Base-by-base conservation (phyloP, 2,888 invertebrate genomes). In the Octodonta nipae region DNA sequence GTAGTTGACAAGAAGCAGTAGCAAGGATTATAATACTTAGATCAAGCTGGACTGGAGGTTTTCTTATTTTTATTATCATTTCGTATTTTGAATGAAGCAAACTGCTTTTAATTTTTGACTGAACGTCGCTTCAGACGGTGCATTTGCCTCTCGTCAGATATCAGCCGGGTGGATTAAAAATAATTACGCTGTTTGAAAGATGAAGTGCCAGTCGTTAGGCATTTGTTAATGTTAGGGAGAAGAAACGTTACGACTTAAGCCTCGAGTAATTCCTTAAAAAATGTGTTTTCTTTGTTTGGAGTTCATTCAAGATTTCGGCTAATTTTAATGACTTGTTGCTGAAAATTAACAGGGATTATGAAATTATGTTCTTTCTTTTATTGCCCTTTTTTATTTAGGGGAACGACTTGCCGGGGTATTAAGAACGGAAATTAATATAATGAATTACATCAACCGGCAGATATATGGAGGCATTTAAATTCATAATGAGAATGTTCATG, bases 321-420 rank as follows among this genome's bases (percentile, higher is more conserved):
- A 28, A 14, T 13, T 28, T 12, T 28, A 28, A 28, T 28, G 13
- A 28, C 14, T 28, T 28, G 15, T 28, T 28, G 15, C 13, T 12
- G 28, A 38, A 44, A 46, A 48, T 46, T 45, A 45, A 37, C 43
- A 42, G 37, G 43, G 45, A 46, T 49, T 47, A 48, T 35, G 35
- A 40, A 40, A 38, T 44, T 40, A 43, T 40, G 34, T 34, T 38
- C 27, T 40, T 36, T 29, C 32, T 33, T 37, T 24, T 33, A 31
- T 29, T 32, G 35, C 24, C 29, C 22, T 42, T 42, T 29, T 35
- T 36, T 38, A 34, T 42, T 39, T 38, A 41, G 32, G 34, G 38
- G n/a, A n/a, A 37, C 11, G 34, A 34, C 36, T 41, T 39, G 17
- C 15, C 24, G 32, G 14, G 17, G 29, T 27, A 15, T 36, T 33